phyloP scores from a whole-genome alignment of 2,113 vertebrate species.

The Edolisoma coerulescens region DNA sequence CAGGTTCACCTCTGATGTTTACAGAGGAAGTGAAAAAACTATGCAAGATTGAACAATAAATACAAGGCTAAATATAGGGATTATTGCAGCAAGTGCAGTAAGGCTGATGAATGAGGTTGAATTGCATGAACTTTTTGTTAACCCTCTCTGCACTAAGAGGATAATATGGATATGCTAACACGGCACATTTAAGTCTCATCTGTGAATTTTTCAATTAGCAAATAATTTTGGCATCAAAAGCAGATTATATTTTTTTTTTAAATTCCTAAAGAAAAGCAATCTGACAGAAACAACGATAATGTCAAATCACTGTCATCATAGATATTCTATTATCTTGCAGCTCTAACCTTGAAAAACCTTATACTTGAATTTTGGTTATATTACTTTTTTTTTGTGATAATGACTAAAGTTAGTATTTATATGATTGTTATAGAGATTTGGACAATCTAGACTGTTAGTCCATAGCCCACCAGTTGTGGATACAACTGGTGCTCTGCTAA shows the following conservation, averaged over 20 bases:
- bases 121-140: neutral
- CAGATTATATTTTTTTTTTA: neutral
- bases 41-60: neutral
- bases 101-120: neutral
- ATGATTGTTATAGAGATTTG: neutral
- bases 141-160: neutral
- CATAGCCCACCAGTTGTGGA: neutral
- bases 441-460: neutral
- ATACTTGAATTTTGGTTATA: neutral
- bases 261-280: neutral
- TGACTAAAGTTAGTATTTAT: neutral
- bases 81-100: neutral
- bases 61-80: neutral
- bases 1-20: neutral
- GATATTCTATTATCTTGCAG: neutral
- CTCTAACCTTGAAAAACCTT: neutral
- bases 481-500: neutral
- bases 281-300: neutral
- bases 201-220: neutral
- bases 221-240: neutral
- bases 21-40: neutral
- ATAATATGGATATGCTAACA: neutral
- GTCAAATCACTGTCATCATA: neutral
- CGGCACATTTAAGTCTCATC: neutral
- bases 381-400: neutral